Evolutionary conservation across 2,888 invertebrate genomes (phyloP), one percentile per base, ranked within the genome.

Genomic region (Ichneumoninae sp.): DNA sequence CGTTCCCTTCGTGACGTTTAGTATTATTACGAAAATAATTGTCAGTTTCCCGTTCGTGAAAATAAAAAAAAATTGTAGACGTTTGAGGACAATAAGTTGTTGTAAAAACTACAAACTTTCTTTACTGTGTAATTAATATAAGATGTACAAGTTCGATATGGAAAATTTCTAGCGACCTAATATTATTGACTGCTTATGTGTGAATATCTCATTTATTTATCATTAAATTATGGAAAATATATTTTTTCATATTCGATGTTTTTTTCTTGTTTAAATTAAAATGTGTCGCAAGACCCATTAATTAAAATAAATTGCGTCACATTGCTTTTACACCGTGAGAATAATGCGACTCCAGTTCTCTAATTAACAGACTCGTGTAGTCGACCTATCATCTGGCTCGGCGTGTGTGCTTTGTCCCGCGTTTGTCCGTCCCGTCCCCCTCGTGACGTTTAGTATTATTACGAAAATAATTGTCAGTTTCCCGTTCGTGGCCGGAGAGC

Each of bases 21-120:
- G 69, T 81, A 79, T 66, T 84, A 65, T 71, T 47, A 60, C 66
- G 66, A 76, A 54, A 70, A 79, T 62, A 81, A 79, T 86, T 79
- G 79, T 66, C 76, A 65, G 72, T 69, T 76, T 79, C 57, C 54
- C 30, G 62, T 33, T 33, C 62, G 33, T 30, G 62, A 26, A 26
- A 26, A 26, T 26, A 26, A 26, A 1, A 26, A 26, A 26, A 1
- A 26, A 26, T 26, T 26, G 1, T 26, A 0, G 26, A 26, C 26
- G 26, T 26, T 1, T 26, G 26, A 1, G 26, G 26, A 26, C 26
- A 26, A 26, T 26, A 26, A 26, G 26, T 26, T 26, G 22, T 22
- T 22, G 22, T 22, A 22, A 22, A 22, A 22, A 22, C 22, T 22
- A 22, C 22, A 22, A 22, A 22, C 22, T 22, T 26, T 26, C 1